Evolutionary conservation across 2,888 invertebrate genomes (phyloP).

Genomic region (Drosophila silvestris): DNA sequence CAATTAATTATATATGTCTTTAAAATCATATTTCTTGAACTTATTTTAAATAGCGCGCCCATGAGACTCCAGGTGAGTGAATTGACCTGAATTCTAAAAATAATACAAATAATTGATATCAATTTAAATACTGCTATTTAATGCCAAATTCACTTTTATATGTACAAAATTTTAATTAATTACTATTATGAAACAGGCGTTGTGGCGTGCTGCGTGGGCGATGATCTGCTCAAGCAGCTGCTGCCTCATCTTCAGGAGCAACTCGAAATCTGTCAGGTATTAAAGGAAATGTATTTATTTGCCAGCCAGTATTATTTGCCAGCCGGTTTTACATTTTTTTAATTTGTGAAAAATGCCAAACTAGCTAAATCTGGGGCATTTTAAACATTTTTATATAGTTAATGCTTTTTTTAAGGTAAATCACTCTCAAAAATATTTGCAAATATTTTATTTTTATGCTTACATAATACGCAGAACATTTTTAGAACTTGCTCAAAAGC

Average conservation of each 20-base stretch:
- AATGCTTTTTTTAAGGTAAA: not conserved
- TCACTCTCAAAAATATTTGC: not conserved
- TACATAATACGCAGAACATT: not conserved
- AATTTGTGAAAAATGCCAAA: not conserved
- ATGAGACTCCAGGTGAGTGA: slow-evolving; percentile 93
- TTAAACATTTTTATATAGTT: not conserved
- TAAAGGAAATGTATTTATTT: not conserved
- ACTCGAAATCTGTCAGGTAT: slow-evolving; percentile 94
- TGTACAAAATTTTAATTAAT: not conserved
- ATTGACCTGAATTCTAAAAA: not conserved
- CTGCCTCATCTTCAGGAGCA: slow-evolving; percentile 98
- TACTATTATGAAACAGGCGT: slow-evolving; percentile 86
- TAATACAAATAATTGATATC: not conserved
- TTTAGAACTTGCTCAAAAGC: not conserved
- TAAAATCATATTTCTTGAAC: slow-evolving; percentile 17
- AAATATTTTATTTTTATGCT: not conserved
- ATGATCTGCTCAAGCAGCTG: slow-evolving; percentile 95
- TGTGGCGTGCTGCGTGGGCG: slow-evolving; percentile 97
- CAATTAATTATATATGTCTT: not conserved
- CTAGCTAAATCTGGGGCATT: not conserved
- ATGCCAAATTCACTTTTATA: not conserved
- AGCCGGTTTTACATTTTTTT: not conserved
- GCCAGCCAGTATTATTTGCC: not conserved
- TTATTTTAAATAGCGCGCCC: slow-evolving; percentile 94
- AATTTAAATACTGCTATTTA: not conserved